phyloP scores from a whole-genome alignment of 2,113 vertebrate genomes.

The Cairina moschata region DNA sequence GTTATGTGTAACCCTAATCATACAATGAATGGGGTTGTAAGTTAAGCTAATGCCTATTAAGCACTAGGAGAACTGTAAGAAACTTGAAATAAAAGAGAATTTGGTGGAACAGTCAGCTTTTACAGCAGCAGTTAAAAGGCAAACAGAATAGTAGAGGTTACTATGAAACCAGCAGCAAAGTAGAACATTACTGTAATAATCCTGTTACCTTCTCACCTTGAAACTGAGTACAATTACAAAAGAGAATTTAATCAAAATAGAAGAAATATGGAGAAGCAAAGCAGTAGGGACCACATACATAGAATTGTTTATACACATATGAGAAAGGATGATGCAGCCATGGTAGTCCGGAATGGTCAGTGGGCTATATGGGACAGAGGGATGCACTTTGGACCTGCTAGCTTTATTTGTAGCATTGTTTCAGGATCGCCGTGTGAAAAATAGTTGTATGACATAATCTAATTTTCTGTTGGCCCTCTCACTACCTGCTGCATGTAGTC shows the following conservation, averaged over 20 bases:
- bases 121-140: neutral
- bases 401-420: neutral
- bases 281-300: neutral
- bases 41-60: neutral
- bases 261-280: neutral
- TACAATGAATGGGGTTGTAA: neutral
- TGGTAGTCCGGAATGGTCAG: neutral
- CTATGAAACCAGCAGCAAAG: neutral
- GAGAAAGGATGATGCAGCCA: neutral
- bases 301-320: neutral
- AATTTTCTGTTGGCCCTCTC: neutral
- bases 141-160: neutral
- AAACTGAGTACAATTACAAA: neutral
- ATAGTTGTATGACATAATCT: neutral
- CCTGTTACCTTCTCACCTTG: neutral
- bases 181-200: neutral
- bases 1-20: neutral
- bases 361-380: neutral
- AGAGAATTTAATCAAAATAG: neutral
- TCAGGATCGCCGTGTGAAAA: neutral
- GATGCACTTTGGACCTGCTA: neutral
- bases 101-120: neutral
- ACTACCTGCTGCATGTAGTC: neutral
- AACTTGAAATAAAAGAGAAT: neutral
- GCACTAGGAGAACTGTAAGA: neutral